A percentile compares a stretch with the other conserved stretches of the same genome.
These are phyloP conservation scores for Diplogasteroides magnus DNA, from an alignment of 1,140 invertebrate genomes.

Conservation along the genomic window DNA sequence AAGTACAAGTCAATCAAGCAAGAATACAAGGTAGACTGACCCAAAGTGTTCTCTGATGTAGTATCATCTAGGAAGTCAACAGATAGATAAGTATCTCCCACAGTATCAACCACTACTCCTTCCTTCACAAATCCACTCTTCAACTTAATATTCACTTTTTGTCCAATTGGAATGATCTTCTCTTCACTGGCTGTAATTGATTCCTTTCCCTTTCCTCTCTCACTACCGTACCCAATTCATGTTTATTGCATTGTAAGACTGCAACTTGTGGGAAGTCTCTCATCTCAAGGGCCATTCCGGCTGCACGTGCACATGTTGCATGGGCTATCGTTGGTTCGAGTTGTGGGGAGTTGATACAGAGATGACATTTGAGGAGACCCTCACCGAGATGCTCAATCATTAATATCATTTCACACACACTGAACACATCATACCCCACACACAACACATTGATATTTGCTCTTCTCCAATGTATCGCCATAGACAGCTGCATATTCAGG, in stretches of 20 bases:
- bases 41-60: too few species aligned
- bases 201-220: neutral
- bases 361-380: conserved; percentile 16
- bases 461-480: conserved; percentile 5
- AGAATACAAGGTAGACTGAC: too few species aligned
- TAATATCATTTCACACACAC: too few species aligned
- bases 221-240: neutral
- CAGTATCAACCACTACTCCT: too few species aligned
- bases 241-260: conserved; percentile 22
- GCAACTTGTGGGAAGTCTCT: conserved; percentile 14
- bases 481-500: neutral
- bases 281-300: conserved; percentile 20
- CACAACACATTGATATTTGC: conserved; percentile 7
- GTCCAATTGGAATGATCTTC: too few species aligned
- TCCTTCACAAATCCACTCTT: too few species aligned
- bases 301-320: conserved; percentile 22
- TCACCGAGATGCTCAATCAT: conserved; percentile 6
- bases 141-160: too few species aligned
- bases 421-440: too few species aligned
- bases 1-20: too few species aligned
- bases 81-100: too few species aligned
- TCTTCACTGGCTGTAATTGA: too few species aligned
- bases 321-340: conserved; percentile 13
- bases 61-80: too few species aligned
- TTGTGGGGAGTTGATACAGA: conserved; percentile 7